Conservation (phyloP, 2,888 invertebrate species). For the Pomacea canaliculata region DNA sequence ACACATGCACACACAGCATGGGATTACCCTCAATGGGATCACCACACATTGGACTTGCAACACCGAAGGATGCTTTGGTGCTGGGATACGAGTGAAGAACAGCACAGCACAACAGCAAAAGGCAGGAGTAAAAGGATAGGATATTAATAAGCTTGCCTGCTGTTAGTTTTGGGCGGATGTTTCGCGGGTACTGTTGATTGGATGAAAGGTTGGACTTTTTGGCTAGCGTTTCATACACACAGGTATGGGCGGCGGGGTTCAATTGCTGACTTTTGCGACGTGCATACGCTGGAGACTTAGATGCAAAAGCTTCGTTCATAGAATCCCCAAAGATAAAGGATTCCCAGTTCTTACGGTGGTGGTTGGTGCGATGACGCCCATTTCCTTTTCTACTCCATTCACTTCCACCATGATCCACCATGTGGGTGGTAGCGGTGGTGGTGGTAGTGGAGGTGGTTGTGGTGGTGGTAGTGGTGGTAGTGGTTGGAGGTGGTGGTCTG, state of each 20-base stretch:
- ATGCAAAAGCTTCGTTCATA: slow-evolving; percentile 25
- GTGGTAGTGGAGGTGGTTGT: slow-evolving; percentile 27
- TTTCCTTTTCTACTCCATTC: slow-evolving; percentile 5
- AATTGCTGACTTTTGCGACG: slow-evolving; percentile 36
- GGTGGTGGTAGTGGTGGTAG: slow-evolving; percentile 34
- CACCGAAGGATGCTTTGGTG: background rate
- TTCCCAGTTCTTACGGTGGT: slow-evolving; percentile 31
- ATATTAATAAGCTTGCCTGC: slow-evolving; percentile 55
- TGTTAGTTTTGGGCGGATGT: slow-evolving; percentile 58
- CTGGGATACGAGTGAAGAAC: background rate
- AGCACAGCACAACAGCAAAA: slow-evolving; percentile 9
- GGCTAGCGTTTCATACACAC: slow-evolving; percentile 63
- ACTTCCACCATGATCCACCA: slow-evolving; percentile 6
- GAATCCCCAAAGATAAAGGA: slow-evolving; percentile 29
- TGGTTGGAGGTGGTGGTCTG: slow-evolving; percentile 28
- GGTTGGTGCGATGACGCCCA: slow-evolving; percentile 18
- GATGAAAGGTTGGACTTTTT: slow-evolving; percentile 63
- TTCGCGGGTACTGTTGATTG: slow-evolving; percentile 52
- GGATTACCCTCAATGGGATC: too few species aligned
- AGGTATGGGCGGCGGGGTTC: slow-evolving; percentile 50
- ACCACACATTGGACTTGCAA: too few species aligned
- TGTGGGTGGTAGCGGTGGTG: slow-evolving; percentile 1
- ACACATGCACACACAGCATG: too few species aligned
- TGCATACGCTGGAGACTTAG: slow-evolving; percentile 37
- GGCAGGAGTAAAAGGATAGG: background rate